phyloP scores from a whole-genome alignment of 2,888 invertebrate species.

The Caenorhabditis angaria region DNA sequence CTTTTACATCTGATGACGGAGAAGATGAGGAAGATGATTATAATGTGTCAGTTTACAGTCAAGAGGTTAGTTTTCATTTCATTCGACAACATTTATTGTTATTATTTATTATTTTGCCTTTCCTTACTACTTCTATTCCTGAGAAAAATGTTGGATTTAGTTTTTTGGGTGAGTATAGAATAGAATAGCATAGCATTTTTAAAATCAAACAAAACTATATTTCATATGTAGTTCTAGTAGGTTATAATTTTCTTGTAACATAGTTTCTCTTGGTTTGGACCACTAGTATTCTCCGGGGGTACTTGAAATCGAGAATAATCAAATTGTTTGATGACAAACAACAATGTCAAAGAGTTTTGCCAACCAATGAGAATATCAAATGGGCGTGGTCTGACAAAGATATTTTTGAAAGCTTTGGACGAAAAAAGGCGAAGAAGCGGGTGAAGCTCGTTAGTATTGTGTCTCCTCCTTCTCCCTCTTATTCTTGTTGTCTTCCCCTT shows the following conservation, averaged over 20 bases:
- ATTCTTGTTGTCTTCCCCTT: not conserved
- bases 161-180: not conserved
- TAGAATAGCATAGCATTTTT: no score
- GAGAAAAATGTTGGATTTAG: not conserved
- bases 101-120: not conserved
- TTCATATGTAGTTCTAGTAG: no score
- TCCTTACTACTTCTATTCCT: not conserved
- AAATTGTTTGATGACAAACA: not conserved
- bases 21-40: not conserved
- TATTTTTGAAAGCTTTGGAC: not conserved
- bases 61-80: not conserved
- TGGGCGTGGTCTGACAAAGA: not conserved
- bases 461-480: not conserved
- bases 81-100: not conserved
- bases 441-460: constrained; percentile 4
- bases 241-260: no score
- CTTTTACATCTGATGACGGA: not conserved
- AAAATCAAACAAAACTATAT: no score
- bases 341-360: not conserved
- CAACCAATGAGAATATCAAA: not conserved
- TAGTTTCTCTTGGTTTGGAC: no score
- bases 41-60: constrained; percentile 1
- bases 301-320: not conserved
- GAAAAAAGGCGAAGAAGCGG: not conserved
- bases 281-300: not conserved